Evolutionary conservation across 2,797 vertebrate genomes (phyloP).

Genomic region (Limosa lapponica): DNA sequence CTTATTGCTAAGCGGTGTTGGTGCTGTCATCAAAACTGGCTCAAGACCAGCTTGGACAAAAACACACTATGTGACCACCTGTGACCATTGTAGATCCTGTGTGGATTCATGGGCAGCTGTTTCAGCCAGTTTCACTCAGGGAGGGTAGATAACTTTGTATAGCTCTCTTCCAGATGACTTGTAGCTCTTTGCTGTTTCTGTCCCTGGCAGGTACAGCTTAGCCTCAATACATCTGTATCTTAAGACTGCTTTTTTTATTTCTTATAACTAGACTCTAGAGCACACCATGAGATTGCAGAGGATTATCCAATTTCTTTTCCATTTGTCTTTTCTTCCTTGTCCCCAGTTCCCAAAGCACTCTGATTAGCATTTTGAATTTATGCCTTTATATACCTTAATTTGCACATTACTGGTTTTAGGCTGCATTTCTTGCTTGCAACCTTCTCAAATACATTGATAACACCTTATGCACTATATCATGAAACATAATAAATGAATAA

Average conservation of each 20-base stretch:
- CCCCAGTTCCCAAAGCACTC: neutral
- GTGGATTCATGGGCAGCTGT: neutral
- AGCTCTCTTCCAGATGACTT: neutral
- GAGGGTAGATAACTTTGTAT: neutral
- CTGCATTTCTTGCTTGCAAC: neutral
- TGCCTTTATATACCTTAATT: neutral
- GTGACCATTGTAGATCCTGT: neutral
- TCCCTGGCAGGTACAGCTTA: neutral
- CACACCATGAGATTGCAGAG: neutral
- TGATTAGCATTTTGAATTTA: neutral
- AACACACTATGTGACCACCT: neutral
- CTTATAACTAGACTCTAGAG: neutral
- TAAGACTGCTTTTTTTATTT: neutral
- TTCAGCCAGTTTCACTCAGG: neutral
- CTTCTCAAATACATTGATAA: neutral
- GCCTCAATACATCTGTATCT: neutral
- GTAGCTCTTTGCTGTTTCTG: neutral
- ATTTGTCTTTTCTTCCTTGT: neutral
- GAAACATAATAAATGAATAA: neutral
- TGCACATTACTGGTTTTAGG: neutral
- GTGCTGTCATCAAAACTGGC: neutral
- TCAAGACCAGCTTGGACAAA: neutral
- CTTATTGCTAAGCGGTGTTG: neutral
- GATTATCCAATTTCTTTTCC: neutral
- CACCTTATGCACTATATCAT: neutral